Base-by-base conservation (phyloP, 2,888 invertebrate genomes). In the Polymixis flavicincta region DNA sequence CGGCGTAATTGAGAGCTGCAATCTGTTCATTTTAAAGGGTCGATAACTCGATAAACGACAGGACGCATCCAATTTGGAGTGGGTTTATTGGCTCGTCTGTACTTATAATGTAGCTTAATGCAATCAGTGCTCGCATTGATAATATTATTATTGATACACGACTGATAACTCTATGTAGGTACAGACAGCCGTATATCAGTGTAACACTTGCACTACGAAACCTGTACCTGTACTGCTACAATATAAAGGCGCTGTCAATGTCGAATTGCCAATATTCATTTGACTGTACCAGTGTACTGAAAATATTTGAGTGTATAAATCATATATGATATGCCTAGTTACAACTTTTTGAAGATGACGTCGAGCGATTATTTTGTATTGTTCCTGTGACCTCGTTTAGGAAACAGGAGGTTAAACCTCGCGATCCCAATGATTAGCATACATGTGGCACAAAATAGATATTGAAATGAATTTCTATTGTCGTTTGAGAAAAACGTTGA, bases 81-180 rank as follows among this genome's bases (percentile, higher is more conserved):
- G 63, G 71, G 74, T 73, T 83, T 74, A 83, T 76, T 80, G 65
- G 66, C 61, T 70, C 67, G 64, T 63, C 65, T 19, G n/a, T 61
- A 63, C 45, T 69, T 73, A 77, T 66, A 63, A 61, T 74, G 63
- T 66, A 63, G 63, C 67, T 63, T 75, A 80, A 71, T 77, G 79
- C 81, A 86, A 86, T 84, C 80, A 67, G 71, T 60, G 69, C 72
- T 71, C 60, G 52, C 54, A 70, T 77, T 75, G 84, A 84, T 80
- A 85, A 66, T 73, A 57, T 52, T 61, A 70, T 65, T 78, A 55
- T 59, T 76, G 73, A 80, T 78, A 72, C 13, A 75, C 17, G 28
- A 76, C 19, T 59, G 80, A 80, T 85, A 74, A 71, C 28, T n/a
- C 11, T 60, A 25, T 19, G n/a, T 32, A 32, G 32, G 32, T 37